Evolutionary conservation across 2,113 vertebrate species (phyloP).

Genomic region (Acanthisitta chloris): DNA sequence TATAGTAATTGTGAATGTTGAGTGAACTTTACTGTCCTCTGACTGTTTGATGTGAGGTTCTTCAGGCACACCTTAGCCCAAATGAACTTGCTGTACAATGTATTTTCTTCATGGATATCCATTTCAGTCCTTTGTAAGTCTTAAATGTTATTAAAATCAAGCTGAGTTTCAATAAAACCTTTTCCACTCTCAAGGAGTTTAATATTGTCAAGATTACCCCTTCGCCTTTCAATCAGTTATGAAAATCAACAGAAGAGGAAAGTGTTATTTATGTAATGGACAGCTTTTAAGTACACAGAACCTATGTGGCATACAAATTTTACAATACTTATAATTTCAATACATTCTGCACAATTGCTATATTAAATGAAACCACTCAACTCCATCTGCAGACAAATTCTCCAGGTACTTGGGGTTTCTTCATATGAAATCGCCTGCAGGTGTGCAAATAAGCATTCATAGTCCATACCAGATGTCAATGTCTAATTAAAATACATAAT

Average conservation of each 20-base stretch:
- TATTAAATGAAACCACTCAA: constrained; percentile 34
- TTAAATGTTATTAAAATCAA: background rate
- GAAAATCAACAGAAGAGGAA: constrained; percentile 3
- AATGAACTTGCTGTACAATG: background rate
- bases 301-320: background rate
- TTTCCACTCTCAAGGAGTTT: background rate
- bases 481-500: constrained; percentile 52
- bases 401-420: background rate
- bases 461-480: constrained; percentile 42
- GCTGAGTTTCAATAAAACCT: background rate
- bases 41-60: background rate
- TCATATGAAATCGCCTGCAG: constrained; percentile 24
- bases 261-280: background rate
- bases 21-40: background rate
- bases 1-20: background rate
- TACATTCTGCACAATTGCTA: constrained; percentile 2
- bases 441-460: constrained; percentile 44
- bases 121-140: background rate
- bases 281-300: background rate
- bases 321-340: background rate
- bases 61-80: background rate
- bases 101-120: background rate
- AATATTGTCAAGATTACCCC: background rate
- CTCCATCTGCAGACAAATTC: constrained; percentile 38
- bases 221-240: background rate